Evolutionary conservation across 2,888 invertebrate species (phyloP).

Genomic region (Scaptomyza reducta): DNA sequence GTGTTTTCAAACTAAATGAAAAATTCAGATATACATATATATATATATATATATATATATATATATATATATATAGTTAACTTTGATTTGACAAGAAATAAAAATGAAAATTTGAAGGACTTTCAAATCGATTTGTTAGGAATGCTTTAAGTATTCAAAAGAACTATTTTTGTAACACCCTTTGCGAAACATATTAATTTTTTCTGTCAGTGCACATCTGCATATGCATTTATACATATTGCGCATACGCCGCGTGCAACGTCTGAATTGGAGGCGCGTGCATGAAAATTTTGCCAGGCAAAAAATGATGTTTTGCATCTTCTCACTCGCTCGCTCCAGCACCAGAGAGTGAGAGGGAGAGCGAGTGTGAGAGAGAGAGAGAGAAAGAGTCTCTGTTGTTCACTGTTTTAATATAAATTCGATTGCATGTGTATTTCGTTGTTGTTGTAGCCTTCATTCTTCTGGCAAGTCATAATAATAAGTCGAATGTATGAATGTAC

Average conservation of each 20-base stretch:
- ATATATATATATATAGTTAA: too few relatives aligned
- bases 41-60: too few relatives aligned
- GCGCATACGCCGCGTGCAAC: constrained; percentile 70
- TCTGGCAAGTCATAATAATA: constrained; percentile 26
- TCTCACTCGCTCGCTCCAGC: constrained; percentile 7
- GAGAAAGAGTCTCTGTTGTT: background rate
- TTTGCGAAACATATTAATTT: too few relatives aligned
- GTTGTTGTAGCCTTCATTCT: constrained; percentile 18
- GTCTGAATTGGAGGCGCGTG: constrained; percentile 61
- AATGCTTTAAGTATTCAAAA: too few relatives aligned
- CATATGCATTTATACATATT: constrained; percentile 42
- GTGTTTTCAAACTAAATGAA: too few relatives aligned
- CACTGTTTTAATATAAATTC: constrained; percentile 47
- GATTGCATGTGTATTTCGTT: constrained; percentile 47
- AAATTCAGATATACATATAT: too few relatives aligned
- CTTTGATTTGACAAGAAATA: too few relatives aligned
- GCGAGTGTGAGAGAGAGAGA: too few relatives aligned
- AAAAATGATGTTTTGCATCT: constrained; percentile 17
- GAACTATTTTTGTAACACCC: too few relatives aligned
- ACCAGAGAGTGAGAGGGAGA: background rate
- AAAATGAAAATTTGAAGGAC: too few relatives aligned
- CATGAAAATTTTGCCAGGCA: constrained; percentile 48
- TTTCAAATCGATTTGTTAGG: too few relatives aligned
- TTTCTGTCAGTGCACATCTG: constrained; percentile 9
- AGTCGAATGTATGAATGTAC: background rate